Evolutionary conservation across 2,113 vertebrate species (phyloP).

Genomic region (Marmota flaviventris): DNA sequence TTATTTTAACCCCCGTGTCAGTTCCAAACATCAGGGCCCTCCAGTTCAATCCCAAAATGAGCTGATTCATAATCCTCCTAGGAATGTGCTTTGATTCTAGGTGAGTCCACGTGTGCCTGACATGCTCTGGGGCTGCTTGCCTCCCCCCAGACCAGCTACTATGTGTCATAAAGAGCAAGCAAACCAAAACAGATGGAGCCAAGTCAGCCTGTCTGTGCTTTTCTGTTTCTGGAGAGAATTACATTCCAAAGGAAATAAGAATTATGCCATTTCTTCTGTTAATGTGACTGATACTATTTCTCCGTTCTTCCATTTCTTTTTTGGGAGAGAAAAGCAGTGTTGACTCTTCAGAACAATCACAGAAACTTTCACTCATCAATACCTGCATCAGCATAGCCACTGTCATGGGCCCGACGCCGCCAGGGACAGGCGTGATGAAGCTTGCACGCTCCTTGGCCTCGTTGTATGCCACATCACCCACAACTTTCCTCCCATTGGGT

Average conservation of each 20-base stretch:
- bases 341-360: neutral
- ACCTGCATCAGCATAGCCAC: slow-evolving; percentile 99
- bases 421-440: slow-evolving; percentile 98
- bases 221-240: neutral
- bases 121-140: neutral
- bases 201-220: neutral
- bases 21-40: neutral
- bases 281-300: neutral
- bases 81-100: neutral
- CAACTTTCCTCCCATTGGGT: slow-evolving; percentile 93
- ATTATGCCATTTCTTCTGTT: neutral
- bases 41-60: slow-evolving; percentile 26
- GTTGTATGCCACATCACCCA: slow-evolving; percentile 94
- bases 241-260: neutral
- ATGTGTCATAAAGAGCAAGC: neutral
- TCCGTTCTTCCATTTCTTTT: neutral
- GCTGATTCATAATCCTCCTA: neutral
- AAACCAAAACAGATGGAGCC: neutral
- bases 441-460: slow-evolving; percentile 94
- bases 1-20: neutral
- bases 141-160: neutral
- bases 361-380: slow-evolving; percentile 14
- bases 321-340: neutral
- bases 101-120: neutral
- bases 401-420: slow-evolving; percentile 98